Evolutionary conservation across 2,797 vertebrate species (phyloP).

Genomic region (Megalops cyprinoides): DNA sequence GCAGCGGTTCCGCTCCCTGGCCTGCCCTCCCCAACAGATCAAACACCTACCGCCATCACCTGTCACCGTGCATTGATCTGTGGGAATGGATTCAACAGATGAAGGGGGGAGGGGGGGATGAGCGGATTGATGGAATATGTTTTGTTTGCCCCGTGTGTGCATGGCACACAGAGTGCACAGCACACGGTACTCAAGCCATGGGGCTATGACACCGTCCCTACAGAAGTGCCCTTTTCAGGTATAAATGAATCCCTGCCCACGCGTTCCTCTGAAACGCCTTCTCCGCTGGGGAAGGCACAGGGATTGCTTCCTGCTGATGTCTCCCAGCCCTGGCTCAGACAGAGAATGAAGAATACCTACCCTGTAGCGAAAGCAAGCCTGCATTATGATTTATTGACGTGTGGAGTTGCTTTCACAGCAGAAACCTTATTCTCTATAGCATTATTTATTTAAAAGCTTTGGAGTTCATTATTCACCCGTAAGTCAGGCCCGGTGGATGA

Average conservation of each 20-base stretch:
- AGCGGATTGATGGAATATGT: not conserved
- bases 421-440: constrained; percentile 32
- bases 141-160: not conserved
- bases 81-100: not conserved
- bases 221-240: constrained; percentile 13
- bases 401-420: constrained; percentile 37
- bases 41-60: not conserved
- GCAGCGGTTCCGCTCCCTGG: not conserved
- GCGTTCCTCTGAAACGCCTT: constrained; percentile 9
- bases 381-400: constrained; percentile 40
- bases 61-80: not conserved
- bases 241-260: constrained; percentile 13
- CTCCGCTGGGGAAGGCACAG: not conserved
- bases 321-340: not conserved
- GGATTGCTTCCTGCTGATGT: constrained; percentile 7
- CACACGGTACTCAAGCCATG: constrained; percentile 5
- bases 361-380: constrained; percentile 33
- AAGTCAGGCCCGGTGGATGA: not conserved
- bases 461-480: constrained; percentile 32
- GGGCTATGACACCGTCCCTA: not conserved
- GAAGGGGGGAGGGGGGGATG: not conserved
- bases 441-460: constrained; percentile 42
- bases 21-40: not conserved
- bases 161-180: not conserved
- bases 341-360: constrained; percentile 18